A percentile compares a stretch with the other conserved stretches of the same genome.
Evolutionary conservation across 2,797 vertebrate species (phyloP).

Genomic region (Dendrocincla fuliginosa): DNA sequence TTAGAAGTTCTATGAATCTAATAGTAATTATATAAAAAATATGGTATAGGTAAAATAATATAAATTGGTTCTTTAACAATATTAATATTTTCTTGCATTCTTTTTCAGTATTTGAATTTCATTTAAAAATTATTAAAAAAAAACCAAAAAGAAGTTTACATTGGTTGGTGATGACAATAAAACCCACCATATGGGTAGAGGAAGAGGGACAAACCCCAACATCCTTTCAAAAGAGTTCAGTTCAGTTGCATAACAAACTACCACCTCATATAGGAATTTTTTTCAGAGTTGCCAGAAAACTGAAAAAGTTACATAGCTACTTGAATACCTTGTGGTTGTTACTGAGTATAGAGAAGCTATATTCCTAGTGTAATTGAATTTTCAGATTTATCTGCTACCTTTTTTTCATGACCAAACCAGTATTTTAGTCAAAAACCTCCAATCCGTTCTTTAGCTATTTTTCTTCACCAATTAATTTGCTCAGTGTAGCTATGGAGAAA

Average conservation of each 20-base stretch:
- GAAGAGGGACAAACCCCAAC: background rate
- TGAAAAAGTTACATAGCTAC: background rate
- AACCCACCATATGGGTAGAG: background rate
- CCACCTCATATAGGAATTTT: background rate
- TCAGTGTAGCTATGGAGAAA: background rate
- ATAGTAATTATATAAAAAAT: background rate
- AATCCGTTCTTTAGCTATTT: background rate
- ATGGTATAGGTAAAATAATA: background rate
- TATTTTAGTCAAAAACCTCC: background rate
- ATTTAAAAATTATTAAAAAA: background rate
- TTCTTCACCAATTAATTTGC: background rate
- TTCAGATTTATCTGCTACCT: background rate
- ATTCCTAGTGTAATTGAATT: background rate
- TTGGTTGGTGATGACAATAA: background rate
- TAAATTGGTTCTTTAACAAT: background rate
- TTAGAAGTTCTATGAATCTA: background rate
- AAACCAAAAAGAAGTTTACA: accelerated
- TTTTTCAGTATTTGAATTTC: background rate
- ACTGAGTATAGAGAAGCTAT: background rate
- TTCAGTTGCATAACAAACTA: background rate
- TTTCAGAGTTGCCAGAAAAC: background rate
- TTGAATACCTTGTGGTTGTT: background rate
- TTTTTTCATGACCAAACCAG: background rate
- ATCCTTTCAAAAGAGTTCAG: background rate
- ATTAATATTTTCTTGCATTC: background rate